These are phyloP conservation scores for Lymantria dispar DNA, from an alignment of 2,888 invertebrate species.

Conservation along the genomic window DNA sequence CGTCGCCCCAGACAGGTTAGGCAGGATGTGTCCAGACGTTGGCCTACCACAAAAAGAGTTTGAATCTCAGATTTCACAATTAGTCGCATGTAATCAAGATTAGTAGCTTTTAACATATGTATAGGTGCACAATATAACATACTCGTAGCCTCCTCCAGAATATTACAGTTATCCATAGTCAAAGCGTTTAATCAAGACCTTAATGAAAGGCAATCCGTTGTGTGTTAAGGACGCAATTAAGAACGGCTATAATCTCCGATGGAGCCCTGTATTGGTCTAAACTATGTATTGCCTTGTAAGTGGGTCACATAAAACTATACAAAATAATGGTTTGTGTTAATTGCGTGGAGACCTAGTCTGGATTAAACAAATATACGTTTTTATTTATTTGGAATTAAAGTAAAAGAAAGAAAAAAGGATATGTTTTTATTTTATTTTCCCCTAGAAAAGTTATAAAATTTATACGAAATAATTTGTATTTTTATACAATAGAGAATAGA, in stretches of 20 bases:
- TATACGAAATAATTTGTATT: too few species aligned
- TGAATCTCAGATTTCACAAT: too few species aligned
- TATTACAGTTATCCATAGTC: constrained; percentile 11
- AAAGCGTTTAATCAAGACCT: constrained; percentile 47
- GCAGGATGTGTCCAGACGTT: too few species aligned
- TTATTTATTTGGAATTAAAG: not conserved
- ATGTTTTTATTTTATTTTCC: too few species aligned
- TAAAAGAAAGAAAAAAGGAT: too few species aligned
- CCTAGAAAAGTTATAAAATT: too few species aligned
- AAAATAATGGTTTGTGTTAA: not conserved
- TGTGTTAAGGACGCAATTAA: constrained; percentile 60
- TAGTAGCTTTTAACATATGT: too few species aligned
- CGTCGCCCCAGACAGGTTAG: too few species aligned
- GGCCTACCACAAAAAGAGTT: too few species aligned
- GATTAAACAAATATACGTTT: not conserved
- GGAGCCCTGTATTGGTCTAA: constrained; percentile 20
- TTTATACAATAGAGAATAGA: too few species aligned
- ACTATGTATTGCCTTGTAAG: constrained; percentile 3
- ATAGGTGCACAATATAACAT: too few species aligned
- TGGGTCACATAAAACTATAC: not conserved
- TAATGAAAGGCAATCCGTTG: constrained; percentile 62
- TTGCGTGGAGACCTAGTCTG: not conserved
- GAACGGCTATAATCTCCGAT: constrained; percentile 50
- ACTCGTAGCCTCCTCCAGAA: not conserved
- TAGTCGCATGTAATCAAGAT: too few species aligned